phyloP scores from a whole-genome alignment of 2,888 invertebrate species.

The Drosophila trichaetosa region DNA sequence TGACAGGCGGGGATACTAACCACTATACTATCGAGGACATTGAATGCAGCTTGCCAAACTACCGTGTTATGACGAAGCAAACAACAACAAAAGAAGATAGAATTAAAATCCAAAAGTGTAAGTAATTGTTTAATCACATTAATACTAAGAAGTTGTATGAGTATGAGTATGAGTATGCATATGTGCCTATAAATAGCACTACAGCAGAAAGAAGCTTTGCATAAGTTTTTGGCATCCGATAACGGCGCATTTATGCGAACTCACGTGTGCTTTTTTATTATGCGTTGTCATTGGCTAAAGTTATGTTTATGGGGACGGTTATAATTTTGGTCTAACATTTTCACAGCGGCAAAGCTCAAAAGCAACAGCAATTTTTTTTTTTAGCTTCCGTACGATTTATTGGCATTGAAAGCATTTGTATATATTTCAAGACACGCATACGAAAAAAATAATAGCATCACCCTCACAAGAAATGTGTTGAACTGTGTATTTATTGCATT shows the following conservation, averaged over 20 bases:
- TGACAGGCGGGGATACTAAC: conserved; percentile 71
- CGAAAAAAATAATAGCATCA: neutral
- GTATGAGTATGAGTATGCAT: neutral
- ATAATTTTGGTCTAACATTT: neutral
- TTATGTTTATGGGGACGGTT: conserved; percentile 18
- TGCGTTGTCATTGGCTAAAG: conserved; percentile 22
- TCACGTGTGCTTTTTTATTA: conserved; percentile 13
- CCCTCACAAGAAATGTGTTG: neutral
- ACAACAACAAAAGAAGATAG: neutral
- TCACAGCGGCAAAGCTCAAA: conserved; percentile 24
- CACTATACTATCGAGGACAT: conserved; percentile 70
- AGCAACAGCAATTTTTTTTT: neutral
- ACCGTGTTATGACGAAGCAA: neutral
- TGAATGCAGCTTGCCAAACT: accelerated
- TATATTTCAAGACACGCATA: neutral
- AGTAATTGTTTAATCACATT: neutral
- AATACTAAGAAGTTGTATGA: neutral
- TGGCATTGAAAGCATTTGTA: neutral
- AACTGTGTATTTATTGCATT: neutral
- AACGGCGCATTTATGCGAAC: conserved; percentile 12
- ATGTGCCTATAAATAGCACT: conserved; percentile 15
- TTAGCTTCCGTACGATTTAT: neutral
- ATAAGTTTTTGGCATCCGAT: conserved; percentile 8
- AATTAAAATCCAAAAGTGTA: neutral
- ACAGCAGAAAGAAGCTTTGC: conserved; percentile 3